Percentiles rank a stretch among this genome's conserved stretches.
Evolutionary conservation across 1,140 invertebrate genomes (phyloP).

Genomic region (Neuroterus valhalla): DNA sequence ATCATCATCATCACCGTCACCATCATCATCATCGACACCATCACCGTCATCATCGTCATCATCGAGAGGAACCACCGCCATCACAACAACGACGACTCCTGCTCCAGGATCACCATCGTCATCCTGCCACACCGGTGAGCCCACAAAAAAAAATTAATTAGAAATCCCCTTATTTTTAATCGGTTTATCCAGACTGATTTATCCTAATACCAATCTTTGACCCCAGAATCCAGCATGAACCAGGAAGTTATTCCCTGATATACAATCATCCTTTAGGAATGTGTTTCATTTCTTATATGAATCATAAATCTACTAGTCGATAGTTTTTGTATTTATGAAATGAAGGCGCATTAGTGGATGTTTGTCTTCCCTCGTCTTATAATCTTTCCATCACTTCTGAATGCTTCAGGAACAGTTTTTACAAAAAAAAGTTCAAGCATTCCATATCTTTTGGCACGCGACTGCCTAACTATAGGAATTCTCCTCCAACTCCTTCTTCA

Average conservation of each 20-base stretch:
- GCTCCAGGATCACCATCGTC: slow-evolving; percentile 62
- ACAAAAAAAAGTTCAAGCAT: slow-evolving; percentile 11
- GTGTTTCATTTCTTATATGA: too few relatives aligned
- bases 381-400: neutral
- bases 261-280: too few relatives aligned
- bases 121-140: slow-evolving; percentile 67
- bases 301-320: too few relatives aligned
- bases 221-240: too few relatives aligned
- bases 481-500: neutral
- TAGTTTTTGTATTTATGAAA: too few relatives aligned
- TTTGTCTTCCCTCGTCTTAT: slow-evolving; percentile 17
- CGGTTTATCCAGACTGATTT: too few relatives aligned
- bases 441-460: neutral
- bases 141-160: neutral
- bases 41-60: slow-evolving; percentile 60
- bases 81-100: slow-evolving; percentile 65
- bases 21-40: slow-evolving; percentile 53
- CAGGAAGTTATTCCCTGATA: too few relatives aligned
- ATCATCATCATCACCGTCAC: slow-evolving; percentile 63
- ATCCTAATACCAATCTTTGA: too few relatives aligned
- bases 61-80: slow-evolving; percentile 56
- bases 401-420: slow-evolving; percentile 9
- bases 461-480: too few relatives aligned
- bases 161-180: too few relatives aligned
- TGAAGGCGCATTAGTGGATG: too few relatives aligned